Conservation (phyloP, 2,113 vertebrate genomes). For the Cololabis saira region DNA sequence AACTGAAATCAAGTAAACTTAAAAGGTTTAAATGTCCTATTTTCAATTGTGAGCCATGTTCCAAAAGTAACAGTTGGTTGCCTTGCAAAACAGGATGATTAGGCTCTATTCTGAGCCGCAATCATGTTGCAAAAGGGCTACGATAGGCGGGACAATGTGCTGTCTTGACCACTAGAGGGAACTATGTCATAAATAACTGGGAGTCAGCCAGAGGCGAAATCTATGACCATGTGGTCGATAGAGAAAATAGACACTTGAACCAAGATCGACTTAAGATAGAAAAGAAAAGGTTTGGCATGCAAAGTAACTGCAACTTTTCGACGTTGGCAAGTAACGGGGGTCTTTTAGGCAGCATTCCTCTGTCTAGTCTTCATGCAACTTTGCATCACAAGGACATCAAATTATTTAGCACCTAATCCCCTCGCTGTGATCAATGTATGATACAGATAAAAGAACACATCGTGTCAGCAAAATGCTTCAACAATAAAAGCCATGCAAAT, state of each 20-base stretch:
- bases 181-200: slow-evolving; percentile 28
- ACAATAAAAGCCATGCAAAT: slow-evolving; percentile 64
- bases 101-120: neutral
- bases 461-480: slow-evolving; percentile 54
- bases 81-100: neutral
- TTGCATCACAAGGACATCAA: slow-evolving; percentile 27
- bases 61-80: neutral
- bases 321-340: too few species aligned
- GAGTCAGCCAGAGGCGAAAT: neutral
- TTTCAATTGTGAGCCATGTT: neutral
- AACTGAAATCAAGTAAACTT: neutral
- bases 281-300: too few species aligned
- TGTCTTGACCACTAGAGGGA: slow-evolving; percentile 50
- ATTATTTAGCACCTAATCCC: slow-evolving; percentile 15
- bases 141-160: slow-evolving; percentile 13
- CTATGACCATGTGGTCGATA: slow-evolving; percentile 15
- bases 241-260: neutral
- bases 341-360: neutral
- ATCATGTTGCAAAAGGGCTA: neutral
- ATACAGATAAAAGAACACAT: slow-evolving; percentile 38
- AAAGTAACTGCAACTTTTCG: too few species aligned
- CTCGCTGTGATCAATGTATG: slow-evolving; percentile 8
- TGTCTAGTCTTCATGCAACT: slow-evolving; percentile 9
- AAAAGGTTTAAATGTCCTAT: neutral
- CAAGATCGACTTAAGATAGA: neutral